These are phyloP conservation scores for Microcebus jonahi DNA, from an alignment of 2,113 vertebrate genomes.

Conservation along the genomic window DNA sequence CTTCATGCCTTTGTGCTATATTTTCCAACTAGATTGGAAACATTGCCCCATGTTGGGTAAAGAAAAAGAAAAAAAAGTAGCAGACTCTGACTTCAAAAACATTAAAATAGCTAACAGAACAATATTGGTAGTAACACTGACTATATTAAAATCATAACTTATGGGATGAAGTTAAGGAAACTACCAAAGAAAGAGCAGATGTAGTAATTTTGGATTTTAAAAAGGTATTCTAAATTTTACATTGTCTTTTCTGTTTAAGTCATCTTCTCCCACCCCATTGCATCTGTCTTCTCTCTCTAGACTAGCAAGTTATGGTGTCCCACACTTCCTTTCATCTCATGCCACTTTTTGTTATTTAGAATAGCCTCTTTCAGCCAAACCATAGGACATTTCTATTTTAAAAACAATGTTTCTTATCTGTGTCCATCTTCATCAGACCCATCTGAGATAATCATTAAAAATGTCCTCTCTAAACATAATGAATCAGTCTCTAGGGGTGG, in stretches of 20 bases:
- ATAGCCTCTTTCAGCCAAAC: background rate
- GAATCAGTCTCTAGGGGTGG: background rate
- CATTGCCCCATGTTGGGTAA: background rate
- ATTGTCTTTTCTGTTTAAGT: background rate
- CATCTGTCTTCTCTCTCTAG: background rate
- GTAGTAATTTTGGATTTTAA: background rate
- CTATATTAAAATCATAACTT: background rate
- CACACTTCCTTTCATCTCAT: background rate
- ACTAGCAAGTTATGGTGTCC: background rate
- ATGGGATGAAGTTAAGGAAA: background rate
- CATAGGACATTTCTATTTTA: background rate
- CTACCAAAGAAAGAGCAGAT: background rate
- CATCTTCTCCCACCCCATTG: background rate
- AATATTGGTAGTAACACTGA: background rate
- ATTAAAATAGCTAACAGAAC: background rate
- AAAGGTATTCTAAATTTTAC: background rate
- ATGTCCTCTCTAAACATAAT: background rate
- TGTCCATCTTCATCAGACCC: background rate
- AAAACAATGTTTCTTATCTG: background rate
- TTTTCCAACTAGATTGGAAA: background rate
- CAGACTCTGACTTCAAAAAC: background rate
- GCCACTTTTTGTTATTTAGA: background rate
- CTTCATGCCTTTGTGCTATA: background rate
- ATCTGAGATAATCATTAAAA: background rate
- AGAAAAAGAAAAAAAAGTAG: background rate